Percentiles rank a stretch among this genome's conserved stretches.
These are phyloP conservation scores for Poeciliopsis occidentalis DNA, from an alignment of 2,113 vertebrate genomes.

Conservation along the genomic window DNA sequence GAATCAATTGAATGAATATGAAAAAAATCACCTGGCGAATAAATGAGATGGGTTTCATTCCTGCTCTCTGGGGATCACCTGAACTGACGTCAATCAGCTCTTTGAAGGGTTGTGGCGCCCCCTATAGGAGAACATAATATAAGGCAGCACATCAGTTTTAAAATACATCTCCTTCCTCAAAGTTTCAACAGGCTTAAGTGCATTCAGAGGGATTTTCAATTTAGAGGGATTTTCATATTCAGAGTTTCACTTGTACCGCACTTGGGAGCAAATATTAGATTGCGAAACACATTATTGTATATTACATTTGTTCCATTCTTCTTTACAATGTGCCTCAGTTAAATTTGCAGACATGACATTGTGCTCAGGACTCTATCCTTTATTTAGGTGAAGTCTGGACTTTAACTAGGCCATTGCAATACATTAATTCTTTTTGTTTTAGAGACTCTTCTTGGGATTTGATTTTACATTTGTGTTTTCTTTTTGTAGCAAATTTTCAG, in stretches of 20 bases:
- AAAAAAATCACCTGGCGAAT: constrained; percentile 64
- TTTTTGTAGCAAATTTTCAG: no score
- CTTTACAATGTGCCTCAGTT: no score
- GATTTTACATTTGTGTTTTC: no score
- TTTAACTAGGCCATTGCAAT: no score
- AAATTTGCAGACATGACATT: no score
- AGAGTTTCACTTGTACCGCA: background rate
- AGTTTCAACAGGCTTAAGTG: background rate
- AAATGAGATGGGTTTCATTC: constrained; percentile 62
- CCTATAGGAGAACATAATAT: constrained; percentile 34
- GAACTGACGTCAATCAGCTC: constrained; percentile 56
- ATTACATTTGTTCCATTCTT: no score
- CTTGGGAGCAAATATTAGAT: no score
- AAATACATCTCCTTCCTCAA: background rate
- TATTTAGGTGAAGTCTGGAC: no score
- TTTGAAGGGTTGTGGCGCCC: constrained; percentile 24
- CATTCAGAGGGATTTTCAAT: background rate
- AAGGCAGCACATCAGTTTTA: background rate
- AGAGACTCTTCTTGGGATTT: no score
- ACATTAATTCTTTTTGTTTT: no score
- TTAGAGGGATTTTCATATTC: background rate
- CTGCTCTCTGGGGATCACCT: constrained; percentile 49
- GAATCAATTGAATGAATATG: background rate
- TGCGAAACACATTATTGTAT: no score
- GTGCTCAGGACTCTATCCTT: no score